These are phyloP conservation scores for Hypomecis atomaria DNA, from an alignment of 2,888 invertebrate genomes.

Conservation along the genomic window DNA sequence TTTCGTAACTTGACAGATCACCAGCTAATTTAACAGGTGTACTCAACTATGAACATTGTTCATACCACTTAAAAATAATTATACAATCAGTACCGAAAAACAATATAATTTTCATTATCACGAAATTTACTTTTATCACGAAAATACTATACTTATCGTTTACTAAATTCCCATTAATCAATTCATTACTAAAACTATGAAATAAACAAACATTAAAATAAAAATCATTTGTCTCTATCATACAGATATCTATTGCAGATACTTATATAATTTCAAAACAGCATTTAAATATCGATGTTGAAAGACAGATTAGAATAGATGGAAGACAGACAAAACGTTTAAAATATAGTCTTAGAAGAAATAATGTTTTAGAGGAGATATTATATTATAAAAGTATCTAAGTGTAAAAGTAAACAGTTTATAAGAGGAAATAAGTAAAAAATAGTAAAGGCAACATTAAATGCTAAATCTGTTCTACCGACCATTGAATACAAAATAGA, in stretches of 20 bases:
- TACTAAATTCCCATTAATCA: conserved; percentile 82
- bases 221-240: conserved; percentile 52
- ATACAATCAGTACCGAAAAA: conserved; percentile 82
- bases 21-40: conserved; percentile 82
- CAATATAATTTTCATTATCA: conserved; percentile 75
- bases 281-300: conserved; percentile 38
- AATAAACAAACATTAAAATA: conserved; percentile 49
- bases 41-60: conserved; percentile 82
- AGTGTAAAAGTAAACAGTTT: conserved; percentile 41
- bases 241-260: conserved; percentile 52
- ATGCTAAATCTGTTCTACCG: conserved; percentile 51
- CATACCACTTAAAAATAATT: conserved; percentile 80
- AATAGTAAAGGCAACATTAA: conserved; percentile 51
- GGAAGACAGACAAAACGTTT: conserved; percentile 59
- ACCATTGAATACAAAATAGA: conserved; percentile 52
- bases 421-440: conserved; percentile 47
- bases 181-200: conserved; percentile 60
- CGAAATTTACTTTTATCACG: conserved; percentile 83
- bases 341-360: conserved; percentile 41
- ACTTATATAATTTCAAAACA: conserved; percentile 49
- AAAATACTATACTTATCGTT: conserved; percentile 78
- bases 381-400: conserved; percentile 39
- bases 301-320: conserved; percentile 51
- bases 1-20: conserved; percentile 79
- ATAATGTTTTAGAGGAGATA: conserved; percentile 33